These are phyloP conservation scores for Automeris io DNA, from an alignment of 2,888 invertebrate genomes.

Conservation along the genomic window DNA sequence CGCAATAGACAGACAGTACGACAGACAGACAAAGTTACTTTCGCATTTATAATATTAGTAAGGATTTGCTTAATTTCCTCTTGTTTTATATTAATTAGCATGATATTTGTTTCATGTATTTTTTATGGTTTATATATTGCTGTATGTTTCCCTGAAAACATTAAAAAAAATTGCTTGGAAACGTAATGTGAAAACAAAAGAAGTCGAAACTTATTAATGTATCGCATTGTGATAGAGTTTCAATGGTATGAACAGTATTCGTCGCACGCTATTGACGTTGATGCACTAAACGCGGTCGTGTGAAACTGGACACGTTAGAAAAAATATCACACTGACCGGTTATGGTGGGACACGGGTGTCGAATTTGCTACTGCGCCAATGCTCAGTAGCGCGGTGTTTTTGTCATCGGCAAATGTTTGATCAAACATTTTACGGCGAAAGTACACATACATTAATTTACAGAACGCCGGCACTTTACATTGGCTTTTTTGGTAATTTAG, in stretches of 20 bases:
- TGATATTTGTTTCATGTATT: neutral
- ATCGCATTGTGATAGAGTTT: slow-evolving; percentile 3
- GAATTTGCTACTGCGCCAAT: slow-evolving; percentile 26
- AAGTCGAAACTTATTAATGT: neutral
- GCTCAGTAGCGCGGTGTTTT: slow-evolving; percentile 16
- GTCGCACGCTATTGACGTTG: slow-evolving; percentile 28
- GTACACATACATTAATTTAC: neutral
- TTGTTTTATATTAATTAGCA: too few species aligned
- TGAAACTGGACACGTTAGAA: slow-evolving; percentile 40
- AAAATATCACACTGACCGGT: slow-evolving; percentile 34
- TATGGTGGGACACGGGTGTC: slow-evolving; percentile 22
- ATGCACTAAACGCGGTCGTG: slow-evolving; percentile 35
- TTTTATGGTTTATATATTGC: too few species aligned
- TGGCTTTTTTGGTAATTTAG: neutral
- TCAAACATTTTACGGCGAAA: neutral
- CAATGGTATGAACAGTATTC: slow-evolving; percentile 1
- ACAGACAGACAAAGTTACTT: too few species aligned
- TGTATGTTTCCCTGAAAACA: too few species aligned
- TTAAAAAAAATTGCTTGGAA: too few species aligned
- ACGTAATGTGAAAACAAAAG: too few species aligned
- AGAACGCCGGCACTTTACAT: neutral
- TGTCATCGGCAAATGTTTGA: slow-evolving; percentile 6
- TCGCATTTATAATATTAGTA: too few species aligned
- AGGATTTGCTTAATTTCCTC: too few species aligned
- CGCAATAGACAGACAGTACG: too few species aligned